phyloP scores from a whole-genome alignment of 2,888 invertebrate species.

The Philopedon plagiatum region DNA sequence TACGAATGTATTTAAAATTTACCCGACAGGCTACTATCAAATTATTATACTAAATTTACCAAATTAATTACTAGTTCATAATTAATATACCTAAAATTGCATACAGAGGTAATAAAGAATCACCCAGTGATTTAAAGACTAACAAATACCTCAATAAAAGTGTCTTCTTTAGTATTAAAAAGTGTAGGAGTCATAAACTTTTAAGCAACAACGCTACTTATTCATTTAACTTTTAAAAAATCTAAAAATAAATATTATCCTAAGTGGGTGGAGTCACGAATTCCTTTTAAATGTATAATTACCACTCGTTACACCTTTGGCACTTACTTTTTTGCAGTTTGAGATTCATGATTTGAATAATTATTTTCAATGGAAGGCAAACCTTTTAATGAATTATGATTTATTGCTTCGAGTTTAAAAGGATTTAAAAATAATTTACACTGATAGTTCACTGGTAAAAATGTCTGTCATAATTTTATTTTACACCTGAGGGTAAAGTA shows the following conservation, averaged over 20 bases:
- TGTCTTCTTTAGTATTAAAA: too few relatives aligned
- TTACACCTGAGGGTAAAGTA: neutral
- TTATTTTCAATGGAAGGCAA: neutral
- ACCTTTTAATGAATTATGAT: neutral
- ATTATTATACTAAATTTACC: too few relatives aligned
- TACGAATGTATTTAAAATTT: too few relatives aligned
- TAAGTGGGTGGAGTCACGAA: neutral
- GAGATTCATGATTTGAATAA: neutral
- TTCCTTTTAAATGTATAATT: neutral
- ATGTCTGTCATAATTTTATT: neutral
- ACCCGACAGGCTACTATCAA: too few relatives aligned
- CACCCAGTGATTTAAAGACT: neutral
- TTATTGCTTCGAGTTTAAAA: neutral
- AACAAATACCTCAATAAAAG: too few relatives aligned
- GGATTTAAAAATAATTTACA: neutral
- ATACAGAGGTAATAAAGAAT: too few relatives aligned
- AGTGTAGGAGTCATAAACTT: too few relatives aligned
- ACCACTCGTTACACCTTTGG: neutral
- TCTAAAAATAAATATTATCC: slow-evolving; percentile 13
- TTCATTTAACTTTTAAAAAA: neutral
- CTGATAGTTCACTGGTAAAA: neutral
- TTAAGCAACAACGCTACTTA: neutral
- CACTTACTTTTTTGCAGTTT: slow-evolving; percentile 1
- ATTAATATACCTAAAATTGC: too few relatives aligned
- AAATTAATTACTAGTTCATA: too few relatives aligned